Percentiles rank a stretch among this genome's conserved stretches.
phyloP scores from a whole-genome alignment of 2,113 vertebrate genomes.

The Sardina pilchardus region DNA sequence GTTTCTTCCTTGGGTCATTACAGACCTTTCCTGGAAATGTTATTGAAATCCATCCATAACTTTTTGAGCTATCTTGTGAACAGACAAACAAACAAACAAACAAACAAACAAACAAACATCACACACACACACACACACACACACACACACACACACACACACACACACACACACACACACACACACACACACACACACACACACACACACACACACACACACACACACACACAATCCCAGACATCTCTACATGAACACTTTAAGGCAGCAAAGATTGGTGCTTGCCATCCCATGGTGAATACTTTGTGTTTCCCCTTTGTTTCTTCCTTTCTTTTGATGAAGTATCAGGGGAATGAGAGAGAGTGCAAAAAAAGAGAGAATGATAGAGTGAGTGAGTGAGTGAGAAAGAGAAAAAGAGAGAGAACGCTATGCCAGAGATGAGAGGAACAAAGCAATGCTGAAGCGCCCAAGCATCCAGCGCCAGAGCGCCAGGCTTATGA shows the following conservation, averaged over 20 bases:
- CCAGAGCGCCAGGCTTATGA: too few species aligned
- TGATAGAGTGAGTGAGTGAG: neutral
- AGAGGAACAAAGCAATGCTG: too few species aligned
- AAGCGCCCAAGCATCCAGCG: too few species aligned
- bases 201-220: conserved; percentile 1
- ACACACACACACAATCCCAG: neutral
- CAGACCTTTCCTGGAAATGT: too few species aligned
- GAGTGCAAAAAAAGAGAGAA: neutral
- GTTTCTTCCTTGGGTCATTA: too few species aligned
- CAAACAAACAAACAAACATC: neutral
- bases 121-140: neutral
- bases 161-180: neutral
- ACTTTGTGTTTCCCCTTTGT: neutral
- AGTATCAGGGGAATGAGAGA: neutral
- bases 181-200: neutral
- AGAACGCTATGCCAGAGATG: neutral
- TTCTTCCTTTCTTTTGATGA: neutral
- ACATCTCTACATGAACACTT: neutral
- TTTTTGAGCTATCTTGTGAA: too few species aligned
- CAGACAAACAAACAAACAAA: neutral
- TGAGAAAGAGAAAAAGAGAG: neutral
- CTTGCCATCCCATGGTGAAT: neutral
- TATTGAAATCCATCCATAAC: too few species aligned
- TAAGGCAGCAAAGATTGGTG: neutral
- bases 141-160: neutral